Evolutionary conservation across 2,888 invertebrate genomes (phyloP).

Genomic region (Syrphus vitripennis): DNA sequence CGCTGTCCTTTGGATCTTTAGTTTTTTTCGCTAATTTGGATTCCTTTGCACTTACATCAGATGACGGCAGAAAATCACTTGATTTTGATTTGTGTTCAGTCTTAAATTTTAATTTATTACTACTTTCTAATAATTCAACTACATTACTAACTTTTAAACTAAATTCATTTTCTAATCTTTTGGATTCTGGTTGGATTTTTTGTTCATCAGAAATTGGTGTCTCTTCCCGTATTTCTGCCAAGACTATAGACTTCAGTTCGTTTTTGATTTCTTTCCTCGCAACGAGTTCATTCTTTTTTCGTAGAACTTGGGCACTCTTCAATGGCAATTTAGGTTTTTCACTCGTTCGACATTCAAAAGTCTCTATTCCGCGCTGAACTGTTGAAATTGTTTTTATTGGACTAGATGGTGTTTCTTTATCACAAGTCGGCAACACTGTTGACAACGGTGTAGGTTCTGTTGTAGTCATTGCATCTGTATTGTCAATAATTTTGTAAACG

Average conservation of each 20-base stretch:
- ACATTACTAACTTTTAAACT: conserved; percentile 11
- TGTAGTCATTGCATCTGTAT: conserved; percentile 58
- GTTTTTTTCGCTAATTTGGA: conserved; percentile 22
- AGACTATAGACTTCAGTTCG: conserved; percentile 14
- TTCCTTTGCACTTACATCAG: neutral
- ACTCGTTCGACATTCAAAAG: conserved; percentile 76
- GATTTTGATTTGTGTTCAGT: neutral
- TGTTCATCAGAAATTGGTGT: neutral
- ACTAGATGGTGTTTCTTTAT: conserved; percentile 34
- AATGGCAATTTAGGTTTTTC: conserved; percentile 78
- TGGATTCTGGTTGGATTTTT: neutral
- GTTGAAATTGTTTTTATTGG: conserved; percentile 78
- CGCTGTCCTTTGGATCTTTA: conserved; percentile 78
- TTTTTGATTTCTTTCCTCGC: conserved; percentile 54
- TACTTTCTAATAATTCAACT: conserved; percentile 14
- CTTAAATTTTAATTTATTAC: neutral
- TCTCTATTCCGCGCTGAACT: conserved; percentile 77
- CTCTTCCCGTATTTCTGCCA: conserved; percentile 66
- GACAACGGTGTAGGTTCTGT: conserved; percentile 12
- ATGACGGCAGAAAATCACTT: neutral
- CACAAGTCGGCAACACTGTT: conserved; percentile 11
- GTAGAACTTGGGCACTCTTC: conserved; percentile 77
- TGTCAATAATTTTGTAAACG: conserved; percentile 80
- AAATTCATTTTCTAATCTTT: neutral
- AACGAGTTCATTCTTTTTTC: conserved; percentile 77